phyloP scores from a whole-genome alignment of 1,140 invertebrate genomes.

The Drosophila biarmipes region DNA sequence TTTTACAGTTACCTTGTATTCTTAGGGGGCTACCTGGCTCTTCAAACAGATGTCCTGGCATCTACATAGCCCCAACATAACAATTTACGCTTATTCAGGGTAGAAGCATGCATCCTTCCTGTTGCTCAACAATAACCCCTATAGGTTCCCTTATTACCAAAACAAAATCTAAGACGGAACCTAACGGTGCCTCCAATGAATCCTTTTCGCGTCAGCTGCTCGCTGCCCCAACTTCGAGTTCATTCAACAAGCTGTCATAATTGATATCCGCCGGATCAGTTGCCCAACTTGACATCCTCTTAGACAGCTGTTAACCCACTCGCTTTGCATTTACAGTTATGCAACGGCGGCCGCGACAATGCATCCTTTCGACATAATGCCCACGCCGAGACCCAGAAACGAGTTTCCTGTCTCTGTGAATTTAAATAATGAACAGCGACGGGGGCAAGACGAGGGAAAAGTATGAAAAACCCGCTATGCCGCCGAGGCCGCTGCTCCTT shows the following conservation, averaged over 20 bases:
- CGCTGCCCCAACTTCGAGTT: conserved; percentile 9
- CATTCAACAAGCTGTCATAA: conserved; percentile 66
- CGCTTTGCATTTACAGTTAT: conserved; percentile 59
- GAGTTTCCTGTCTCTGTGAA: conserved; percentile 72
- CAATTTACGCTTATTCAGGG: background rate
- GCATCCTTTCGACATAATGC: conserved; percentile 68
- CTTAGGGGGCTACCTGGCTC: background rate
- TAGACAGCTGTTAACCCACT: conserved; percentile 65
- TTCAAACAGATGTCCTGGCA: conserved; percentile 24
- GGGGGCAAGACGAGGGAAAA: background rate
- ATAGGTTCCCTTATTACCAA: background rate
- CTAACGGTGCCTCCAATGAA: conserved; percentile 67
- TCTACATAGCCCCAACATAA: conserved; percentile 25
- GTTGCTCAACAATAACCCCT: background rate
- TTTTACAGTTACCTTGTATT: conserved; percentile 4
- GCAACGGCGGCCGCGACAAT: conserved; percentile 64
- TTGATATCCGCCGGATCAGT: conserved; percentile 63
- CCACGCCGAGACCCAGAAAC: conserved; percentile 51
- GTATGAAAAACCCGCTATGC: conserved; percentile 66
- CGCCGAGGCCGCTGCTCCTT: conserved; percentile 56
- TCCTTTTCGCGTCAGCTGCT: conserved; percentile 66
- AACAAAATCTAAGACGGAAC: conserved; percentile 39
- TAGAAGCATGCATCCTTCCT: conserved; percentile 15
- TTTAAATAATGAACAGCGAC: conserved; percentile 68
- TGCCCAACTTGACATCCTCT: conserved; percentile 45